Conservation (phyloP, 1,140 invertebrate genomes). For the Galendromus occidentalis region DNA sequence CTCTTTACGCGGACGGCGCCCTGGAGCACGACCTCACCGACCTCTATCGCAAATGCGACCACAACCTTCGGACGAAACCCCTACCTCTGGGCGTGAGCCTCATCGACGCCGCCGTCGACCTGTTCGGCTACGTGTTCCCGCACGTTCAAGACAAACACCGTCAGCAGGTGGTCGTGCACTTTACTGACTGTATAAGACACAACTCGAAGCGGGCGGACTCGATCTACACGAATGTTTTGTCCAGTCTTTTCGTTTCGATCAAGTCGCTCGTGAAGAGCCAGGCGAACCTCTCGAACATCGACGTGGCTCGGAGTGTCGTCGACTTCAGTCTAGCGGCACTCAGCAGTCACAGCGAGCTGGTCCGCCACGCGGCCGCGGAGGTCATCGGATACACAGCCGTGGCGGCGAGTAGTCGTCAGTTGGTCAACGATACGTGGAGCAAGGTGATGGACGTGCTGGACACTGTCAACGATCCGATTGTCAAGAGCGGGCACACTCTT, state of each 20-base stretch:
- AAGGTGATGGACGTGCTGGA: slow-evolving; percentile 36
- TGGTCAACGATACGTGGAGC: slow-evolving; percentile 14
- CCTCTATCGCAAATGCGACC: slow-evolving; percentile 48
- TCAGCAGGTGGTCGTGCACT: slow-evolving; percentile 89
- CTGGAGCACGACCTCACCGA: slow-evolving; percentile 86
- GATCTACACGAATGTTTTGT: neutral
- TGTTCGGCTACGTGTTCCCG: slow-evolving; percentile 86
- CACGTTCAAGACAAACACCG: slow-evolving; percentile 83
- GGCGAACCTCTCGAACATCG: neutral
- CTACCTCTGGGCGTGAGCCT: slow-evolving; percentile 87
- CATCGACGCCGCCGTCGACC: slow-evolving; percentile 73
- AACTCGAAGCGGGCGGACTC: neutral
- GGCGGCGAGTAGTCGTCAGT: neutral
- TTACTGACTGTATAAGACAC: slow-evolving; percentile 76
- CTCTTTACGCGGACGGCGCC: slow-evolving; percentile 37
- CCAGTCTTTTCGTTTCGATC: neutral
- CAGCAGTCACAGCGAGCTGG: slow-evolving; percentile 6
- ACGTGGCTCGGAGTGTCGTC: neutral
- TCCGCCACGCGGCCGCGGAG: neutral
- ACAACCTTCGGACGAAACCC: neutral
- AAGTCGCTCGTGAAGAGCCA: slow-evolving; percentile 2
- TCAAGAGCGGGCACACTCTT: slow-evolving; percentile 71
- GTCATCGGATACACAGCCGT: slow-evolving; percentile 8
- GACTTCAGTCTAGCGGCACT: neutral
- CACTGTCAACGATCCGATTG: slow-evolving; percentile 63